A percentile compares a stretch with the other conserved stretches of the same genome.
These are phyloP conservation scores for Lordiphosa clarofinis DNA, from an alignment of 1,140 invertebrate genomes.

Conservation along the genomic window DNA sequence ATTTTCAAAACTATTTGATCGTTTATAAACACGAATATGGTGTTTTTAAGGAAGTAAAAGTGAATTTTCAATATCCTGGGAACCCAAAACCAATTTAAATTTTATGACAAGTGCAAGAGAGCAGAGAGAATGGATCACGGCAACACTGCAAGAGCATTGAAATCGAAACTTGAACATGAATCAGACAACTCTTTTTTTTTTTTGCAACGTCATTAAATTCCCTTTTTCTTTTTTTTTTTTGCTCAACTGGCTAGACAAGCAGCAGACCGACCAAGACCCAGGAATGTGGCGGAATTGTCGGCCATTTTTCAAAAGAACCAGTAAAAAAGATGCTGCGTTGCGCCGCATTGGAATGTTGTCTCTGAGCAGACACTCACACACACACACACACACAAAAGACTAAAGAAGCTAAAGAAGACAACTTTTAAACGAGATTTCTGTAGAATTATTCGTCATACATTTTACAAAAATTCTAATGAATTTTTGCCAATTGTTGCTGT, in stretches of 20 bases:
- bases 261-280: constrained; percentile 43
- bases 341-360: too few species aligned
- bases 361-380: background rate
- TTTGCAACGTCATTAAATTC: constrained; percentile 41
- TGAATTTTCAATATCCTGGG: too few species aligned
- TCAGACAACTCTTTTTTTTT: constrained; percentile 6
- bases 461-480: too few species aligned
- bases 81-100: too few species aligned
- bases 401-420: constrained; percentile 14
- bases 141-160: constrained; percentile 27
- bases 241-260: constrained; percentile 47
- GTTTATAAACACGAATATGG: too few species aligned
- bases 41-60: too few species aligned
- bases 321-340: constrained; percentile 10
- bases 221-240: constrained; percentile 2
- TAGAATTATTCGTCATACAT: too few species aligned
- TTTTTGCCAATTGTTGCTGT: too few species aligned
- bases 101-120: constrained; percentile 25
- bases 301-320: constrained; percentile 38
- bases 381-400: background rate
- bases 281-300: constrained; percentile 32
- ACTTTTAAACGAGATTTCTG: too few species aligned
- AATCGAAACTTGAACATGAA: constrained; percentile 30
- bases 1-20: too few species aligned
- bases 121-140: constrained; percentile 8